phyloP scores from a whole-genome alignment of 2,113 vertebrate species.

The Alligator mississippiensis region DNA sequence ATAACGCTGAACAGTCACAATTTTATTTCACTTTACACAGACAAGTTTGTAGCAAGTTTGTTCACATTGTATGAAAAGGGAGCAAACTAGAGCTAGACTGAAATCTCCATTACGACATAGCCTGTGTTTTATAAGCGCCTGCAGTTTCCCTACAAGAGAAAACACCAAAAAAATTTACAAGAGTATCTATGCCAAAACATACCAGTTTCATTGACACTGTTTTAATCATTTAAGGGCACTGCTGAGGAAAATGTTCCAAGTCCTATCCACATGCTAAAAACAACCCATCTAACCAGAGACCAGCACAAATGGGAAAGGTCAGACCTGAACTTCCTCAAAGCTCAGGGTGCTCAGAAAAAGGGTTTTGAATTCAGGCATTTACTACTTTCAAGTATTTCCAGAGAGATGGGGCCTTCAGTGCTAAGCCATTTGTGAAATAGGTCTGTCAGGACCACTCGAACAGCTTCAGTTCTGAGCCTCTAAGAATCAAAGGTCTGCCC shows the following conservation, averaged over 20 bases:
- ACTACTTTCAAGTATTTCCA: conserved; percentile 7
- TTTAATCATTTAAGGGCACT: conserved; percentile 41
- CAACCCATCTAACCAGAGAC: neutral
- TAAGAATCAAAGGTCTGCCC: no score
- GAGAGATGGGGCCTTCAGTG: neutral
- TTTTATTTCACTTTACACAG: conserved; percentile 10
- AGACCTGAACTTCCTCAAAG: conserved; percentile 20
- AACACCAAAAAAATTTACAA: neutral
- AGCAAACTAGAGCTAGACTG: conserved; percentile 46
- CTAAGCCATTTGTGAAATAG: neutral
- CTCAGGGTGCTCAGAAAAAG: conserved; percentile 12
- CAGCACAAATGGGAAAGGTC: neutral
- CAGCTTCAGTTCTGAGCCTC: neutral
- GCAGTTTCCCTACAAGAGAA: conserved; percentile 22
- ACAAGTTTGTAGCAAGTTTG: conserved; percentile 5
- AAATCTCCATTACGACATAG: conserved; percentile 48
- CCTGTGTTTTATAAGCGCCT: conserved; percentile 45
- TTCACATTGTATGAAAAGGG: conserved; percentile 43
- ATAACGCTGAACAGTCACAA: conserved; percentile 6
- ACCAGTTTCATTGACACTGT: neutral
- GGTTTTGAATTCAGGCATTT: conserved; percentile 45
- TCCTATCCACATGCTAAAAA: neutral
- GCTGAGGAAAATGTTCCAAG: conserved; percentile 31
- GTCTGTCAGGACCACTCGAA: neutral
- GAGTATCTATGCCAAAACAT: conserved; percentile 11